A percentile compares a stretch with the other conserved stretches of the same genome.
Conservation (phyloP, 2,797 vertebrate genomes). For the Cossypha heuglini region DNA sequence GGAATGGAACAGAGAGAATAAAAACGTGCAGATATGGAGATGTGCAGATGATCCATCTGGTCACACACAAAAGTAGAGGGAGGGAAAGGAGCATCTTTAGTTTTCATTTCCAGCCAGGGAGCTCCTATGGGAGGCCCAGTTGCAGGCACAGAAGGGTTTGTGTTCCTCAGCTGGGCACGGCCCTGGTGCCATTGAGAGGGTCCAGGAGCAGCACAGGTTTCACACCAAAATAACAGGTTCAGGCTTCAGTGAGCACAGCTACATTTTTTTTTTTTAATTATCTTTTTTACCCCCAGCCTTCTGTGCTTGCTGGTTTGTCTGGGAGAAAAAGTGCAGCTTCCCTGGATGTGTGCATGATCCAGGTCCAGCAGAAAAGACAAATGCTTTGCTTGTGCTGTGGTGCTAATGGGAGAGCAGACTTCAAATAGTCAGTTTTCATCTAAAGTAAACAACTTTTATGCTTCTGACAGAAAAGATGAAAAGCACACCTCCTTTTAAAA, state of each 20-base stretch:
- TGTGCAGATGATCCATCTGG: neutral
- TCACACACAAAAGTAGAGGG: neutral
- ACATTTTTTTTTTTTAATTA: accelerated
- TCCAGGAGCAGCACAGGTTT: neutral
- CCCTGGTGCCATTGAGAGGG: accelerated
- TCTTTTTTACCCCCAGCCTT: neutral
- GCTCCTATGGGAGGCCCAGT: neutral
- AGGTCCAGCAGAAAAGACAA: neutral
- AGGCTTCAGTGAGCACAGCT: neutral
- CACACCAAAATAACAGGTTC: neutral
- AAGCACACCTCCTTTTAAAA: conserved; percentile 12
- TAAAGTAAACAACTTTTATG: conserved; percentile 16
- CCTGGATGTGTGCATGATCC: neutral
- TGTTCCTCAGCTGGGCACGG: neutral
- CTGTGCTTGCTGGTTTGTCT: neutral
- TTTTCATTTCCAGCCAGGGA: neutral
- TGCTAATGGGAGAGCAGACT: conserved; percentile 35
- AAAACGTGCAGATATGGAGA: neutral
- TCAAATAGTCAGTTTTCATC: conserved; percentile 42
- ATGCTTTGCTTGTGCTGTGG: conserved; percentile 16
- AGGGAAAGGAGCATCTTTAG: neutral
- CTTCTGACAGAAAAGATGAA: conserved; percentile 42
- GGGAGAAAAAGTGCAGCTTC: neutral
- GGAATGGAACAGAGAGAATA: neutral
- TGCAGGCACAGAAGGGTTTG: neutral